Evolutionary conservation across 2,113 vertebrate genomes (phyloP), one percentile per base, ranked within the genome.

Genomic region (Gadus macrocephalus): DNA sequence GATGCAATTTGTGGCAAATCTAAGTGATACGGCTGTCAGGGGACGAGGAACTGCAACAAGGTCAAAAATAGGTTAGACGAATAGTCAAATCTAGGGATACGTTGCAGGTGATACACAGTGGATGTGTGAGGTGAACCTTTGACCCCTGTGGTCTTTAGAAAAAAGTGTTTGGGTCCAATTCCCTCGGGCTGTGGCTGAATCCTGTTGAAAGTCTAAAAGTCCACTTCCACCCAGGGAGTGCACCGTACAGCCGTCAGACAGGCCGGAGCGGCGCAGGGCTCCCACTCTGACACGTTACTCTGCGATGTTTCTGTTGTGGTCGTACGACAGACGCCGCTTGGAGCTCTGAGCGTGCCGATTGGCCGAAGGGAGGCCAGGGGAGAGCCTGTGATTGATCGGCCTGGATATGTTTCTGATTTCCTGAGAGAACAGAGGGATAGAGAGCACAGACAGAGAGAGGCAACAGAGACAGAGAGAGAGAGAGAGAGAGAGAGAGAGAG

Each of bases 241-340:
- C 9, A 22, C 17, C 22, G 8, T 22, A 17, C 60, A 61, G 60
- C 17, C 7, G 60, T 61, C 20, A 16, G 0, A 69, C 70, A 53
- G 68, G 15, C 69, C 15, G 27, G 25, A 15, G 12, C 6, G n/a
- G 5, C 28, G 68, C n/a, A 35, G 69, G 66, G 55, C 35, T 53
- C 7, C 15, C 28, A 28, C 15, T 61, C 20, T 67, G 0, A 59
- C 14, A 20, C 62, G 17, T 55, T 77, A 91, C 65, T 83, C 78
- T 74, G 70, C 38, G 12, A 82, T 17, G 76, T 85, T 90, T 53
- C 83, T 89, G 89, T 89, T 91, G 79, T 85, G 64, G 81, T 92
- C 91, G 5, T 85, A 91, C 0, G 91, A 91, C 65, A 91, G 80
- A 63, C 87, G 88, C 56, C 90, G 82, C 78, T 90, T 91, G 53